These are phyloP conservation scores for Diadophis punctatus DNA, from an alignment of 2,113 vertebrate species.

Conservation along the genomic window DNA sequence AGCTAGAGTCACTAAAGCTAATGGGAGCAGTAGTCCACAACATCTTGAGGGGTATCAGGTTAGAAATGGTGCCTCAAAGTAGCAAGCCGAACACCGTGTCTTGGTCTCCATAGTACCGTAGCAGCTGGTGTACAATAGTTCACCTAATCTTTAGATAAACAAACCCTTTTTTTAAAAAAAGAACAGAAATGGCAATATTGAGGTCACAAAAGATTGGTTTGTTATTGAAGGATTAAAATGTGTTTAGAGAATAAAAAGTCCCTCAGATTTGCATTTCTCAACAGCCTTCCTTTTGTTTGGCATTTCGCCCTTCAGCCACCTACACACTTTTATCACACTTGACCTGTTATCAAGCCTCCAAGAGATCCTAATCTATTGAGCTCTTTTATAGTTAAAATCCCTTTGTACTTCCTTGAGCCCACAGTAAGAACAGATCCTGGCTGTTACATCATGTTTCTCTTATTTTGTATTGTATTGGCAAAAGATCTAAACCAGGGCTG, in stretches of 20 bases:
- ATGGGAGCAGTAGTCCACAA: neutral
- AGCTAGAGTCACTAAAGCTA: neutral
- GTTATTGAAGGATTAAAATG: constrained; percentile 10
- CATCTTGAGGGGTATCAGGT: neutral
- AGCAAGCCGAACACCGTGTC: neutral
- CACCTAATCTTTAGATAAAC: neutral
- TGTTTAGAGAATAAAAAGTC: constrained; percentile 11
- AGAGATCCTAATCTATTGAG: neutral
- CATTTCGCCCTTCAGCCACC: neutral
- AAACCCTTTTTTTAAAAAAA: neutral
- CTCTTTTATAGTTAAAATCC: neutral
- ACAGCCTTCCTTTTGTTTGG: neutral
- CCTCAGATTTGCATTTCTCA: neutral
- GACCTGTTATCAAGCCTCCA: neutral
- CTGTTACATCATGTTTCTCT: neutral
- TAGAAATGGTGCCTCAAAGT: neutral
- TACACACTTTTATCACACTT: neutral
- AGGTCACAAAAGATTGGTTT: constrained; percentile 16
- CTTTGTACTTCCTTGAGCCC: neutral
- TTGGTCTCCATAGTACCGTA: neutral
- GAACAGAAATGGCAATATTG: neutral
- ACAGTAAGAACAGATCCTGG: neutral
- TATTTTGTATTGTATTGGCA: neutral
- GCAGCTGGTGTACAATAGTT: neutral
- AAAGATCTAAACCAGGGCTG: neutral